Conservation (phyloP, 2,888 invertebrate genomes). For the Caradrina clavipalpis region DNA sequence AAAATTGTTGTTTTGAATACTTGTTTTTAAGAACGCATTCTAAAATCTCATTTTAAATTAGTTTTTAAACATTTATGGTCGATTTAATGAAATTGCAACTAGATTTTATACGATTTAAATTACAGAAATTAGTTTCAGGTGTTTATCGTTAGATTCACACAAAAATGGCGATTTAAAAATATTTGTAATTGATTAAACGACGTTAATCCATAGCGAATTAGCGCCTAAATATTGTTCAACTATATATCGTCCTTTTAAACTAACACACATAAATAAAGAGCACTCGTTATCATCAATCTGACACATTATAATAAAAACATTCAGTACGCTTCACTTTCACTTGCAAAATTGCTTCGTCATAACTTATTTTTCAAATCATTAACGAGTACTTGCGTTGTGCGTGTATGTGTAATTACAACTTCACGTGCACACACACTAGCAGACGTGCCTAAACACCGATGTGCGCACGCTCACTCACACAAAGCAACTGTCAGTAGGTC, state of each 20-base stretch:
- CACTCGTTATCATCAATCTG: conserved; percentile 20
- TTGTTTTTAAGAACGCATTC: too few species aligned
- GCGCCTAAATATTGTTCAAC: background rate
- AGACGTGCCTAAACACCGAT: conserved; percentile 12
- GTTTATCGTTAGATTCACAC: background rate
- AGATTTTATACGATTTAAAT: too few species aligned
- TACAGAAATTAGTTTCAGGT: too few species aligned
- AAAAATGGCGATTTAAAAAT: background rate
- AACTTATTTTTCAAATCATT: conserved; percentile 68
- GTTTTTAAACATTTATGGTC: too few species aligned
- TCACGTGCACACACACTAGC: conserved; percentile 46
- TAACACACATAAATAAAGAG: background rate
- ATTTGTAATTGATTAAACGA: too few species aligned
- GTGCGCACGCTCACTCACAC: conserved; percentile 51
- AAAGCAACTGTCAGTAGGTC: conserved; percentile 68
- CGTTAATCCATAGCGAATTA: background rate
- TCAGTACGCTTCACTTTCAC: conserved; percentile 59
- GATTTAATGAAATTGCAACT: too few species aligned
- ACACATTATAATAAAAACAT: conserved; percentile 37
- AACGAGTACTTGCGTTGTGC: conserved; percentile 45
- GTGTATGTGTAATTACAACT: conserved; percentile 61
- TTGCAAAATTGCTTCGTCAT: conserved; percentile 61
- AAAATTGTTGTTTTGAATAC: background rate
- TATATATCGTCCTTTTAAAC: background rate
- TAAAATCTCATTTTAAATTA: too few species aligned